phyloP scores from a whole-genome alignment of 2,888 invertebrate genomes.

The Chrysopilus asiliformis region DNA sequence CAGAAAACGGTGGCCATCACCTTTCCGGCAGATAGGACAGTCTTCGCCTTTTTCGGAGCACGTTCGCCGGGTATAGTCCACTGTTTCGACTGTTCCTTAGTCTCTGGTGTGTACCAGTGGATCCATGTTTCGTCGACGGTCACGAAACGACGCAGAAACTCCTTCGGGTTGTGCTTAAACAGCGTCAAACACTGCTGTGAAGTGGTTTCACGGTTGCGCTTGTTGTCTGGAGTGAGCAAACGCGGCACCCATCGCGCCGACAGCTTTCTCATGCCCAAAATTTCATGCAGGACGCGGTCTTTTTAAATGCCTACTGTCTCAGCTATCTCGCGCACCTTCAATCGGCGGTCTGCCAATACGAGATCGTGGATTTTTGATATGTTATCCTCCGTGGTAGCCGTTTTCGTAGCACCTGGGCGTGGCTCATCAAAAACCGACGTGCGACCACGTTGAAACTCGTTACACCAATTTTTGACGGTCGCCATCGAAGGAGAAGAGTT shows the following conservation, averaged over 20 bases:
- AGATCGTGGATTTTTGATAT: too few relatives aligned
- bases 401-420: too few relatives aligned
- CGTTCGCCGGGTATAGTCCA: neutral
- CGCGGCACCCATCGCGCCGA: neutral
- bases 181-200: neutral
- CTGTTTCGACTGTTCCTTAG: neutral
- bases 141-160: too few relatives aligned
- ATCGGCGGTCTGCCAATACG: too few relatives aligned
- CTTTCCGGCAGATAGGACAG: neutral
- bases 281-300: too few relatives aligned
- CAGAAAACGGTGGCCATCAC: neutral
- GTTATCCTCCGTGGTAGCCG: too few relatives aligned
- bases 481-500: too few relatives aligned
- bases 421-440: too few relatives aligned
- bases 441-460: too few relatives aligned
- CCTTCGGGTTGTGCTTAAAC: neutral
- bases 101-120: neutral
- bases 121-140: neutral
- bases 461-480: too few relatives aligned
- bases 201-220: neutral
- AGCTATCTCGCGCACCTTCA: too few relatives aligned
- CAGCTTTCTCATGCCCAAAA: neutral
- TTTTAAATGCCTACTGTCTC: too few relatives aligned
- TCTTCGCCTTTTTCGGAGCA: neutral
- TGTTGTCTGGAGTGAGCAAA: neutral